phyloP scores from a whole-genome alignment of 2,797 vertebrate species.

The Martes flavigula region DNA sequence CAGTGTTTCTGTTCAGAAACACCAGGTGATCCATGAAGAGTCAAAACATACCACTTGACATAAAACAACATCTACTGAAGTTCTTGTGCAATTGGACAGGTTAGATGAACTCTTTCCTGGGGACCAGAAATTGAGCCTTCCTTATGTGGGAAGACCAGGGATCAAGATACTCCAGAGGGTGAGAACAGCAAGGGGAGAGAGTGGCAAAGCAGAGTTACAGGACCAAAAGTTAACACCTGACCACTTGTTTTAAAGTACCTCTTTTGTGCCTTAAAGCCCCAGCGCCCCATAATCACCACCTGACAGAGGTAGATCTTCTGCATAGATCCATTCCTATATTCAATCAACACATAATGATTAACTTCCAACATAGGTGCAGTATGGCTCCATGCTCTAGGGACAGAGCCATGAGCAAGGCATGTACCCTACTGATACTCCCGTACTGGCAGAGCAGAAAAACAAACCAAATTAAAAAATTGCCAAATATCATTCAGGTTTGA shows the following conservation, averaged over 20 bases:
- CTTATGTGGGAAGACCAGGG: neutral
- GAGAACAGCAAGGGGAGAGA: neutral
- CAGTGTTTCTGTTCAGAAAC: neutral
- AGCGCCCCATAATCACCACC: neutral
- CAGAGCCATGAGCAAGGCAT: neutral
- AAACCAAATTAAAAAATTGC: neutral
- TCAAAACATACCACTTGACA: neutral
- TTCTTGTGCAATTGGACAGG: neutral
- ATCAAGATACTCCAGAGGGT: neutral
- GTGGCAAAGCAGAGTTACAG: neutral
- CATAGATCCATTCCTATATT: neutral
- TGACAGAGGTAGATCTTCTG: neutral
- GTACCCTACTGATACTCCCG: neutral
- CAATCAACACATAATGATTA: neutral
- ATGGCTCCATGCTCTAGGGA: neutral
- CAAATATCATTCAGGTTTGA: constrained; percentile 1
- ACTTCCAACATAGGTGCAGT: neutral
- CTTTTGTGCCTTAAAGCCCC: neutral
- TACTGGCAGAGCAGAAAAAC: neutral
- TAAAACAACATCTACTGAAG: constrained; percentile 41
- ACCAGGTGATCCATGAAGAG: neutral
- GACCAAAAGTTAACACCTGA: neutral
- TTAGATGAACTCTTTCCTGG: neutral
- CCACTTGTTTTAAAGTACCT: neutral
- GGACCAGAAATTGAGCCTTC: neutral